Evolutionary conservation across 2,888 invertebrate species (phyloP), one percentile per base, ranked within the genome.

Genomic region (Volucella inanis): DNA sequence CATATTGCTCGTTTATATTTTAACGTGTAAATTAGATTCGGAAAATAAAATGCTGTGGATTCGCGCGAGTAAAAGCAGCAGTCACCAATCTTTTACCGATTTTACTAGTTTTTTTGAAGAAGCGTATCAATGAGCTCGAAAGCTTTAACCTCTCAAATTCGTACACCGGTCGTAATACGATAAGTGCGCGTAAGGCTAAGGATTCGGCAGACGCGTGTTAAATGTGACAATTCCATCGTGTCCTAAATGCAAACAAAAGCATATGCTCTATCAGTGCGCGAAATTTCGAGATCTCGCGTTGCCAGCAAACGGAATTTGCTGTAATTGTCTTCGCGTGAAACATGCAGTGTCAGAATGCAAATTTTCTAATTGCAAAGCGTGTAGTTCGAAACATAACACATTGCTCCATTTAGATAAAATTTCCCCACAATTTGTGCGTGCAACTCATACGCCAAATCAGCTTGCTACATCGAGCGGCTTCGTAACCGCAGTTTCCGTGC

Each of bases 331-430:
- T n/a, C n/a, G n/a, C n/a, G n/a, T n/a, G n/a, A n/a, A n/a, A n/a
- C n/a, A n/a, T n/a, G n/a, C n/a, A 55, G 4, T 68, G 9, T n/a
- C 45, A 4, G 52, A 78, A 15, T 70, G 64, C 31, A 70, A 70
- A 38, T 78, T 39, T n/a, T 62, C 62, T 0, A 39, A 45, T 31
- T 71, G 70, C n/a, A 70, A 64, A 39, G 12, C 12, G 39, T 64
- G 70, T 43, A 47, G 54, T 8, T 12, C 14, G 22, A 77, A 68
- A 45, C 61, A 68, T 22, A 77, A 59, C 12, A 38, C 61, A 2
- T 22, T 72, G 50, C 47, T 79, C 3, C 71, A 72, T 47, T 2
- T 62, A 39, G 12, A 70, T 31, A n/a, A 31, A 45, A 22, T 62
- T 31, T 10, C n/a, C 8, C 47, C 62, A 8, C 31, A 45, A 47